phyloP scores from a whole-genome alignment of 2,888 invertebrate species.

The Bimastos eiseni region DNA sequence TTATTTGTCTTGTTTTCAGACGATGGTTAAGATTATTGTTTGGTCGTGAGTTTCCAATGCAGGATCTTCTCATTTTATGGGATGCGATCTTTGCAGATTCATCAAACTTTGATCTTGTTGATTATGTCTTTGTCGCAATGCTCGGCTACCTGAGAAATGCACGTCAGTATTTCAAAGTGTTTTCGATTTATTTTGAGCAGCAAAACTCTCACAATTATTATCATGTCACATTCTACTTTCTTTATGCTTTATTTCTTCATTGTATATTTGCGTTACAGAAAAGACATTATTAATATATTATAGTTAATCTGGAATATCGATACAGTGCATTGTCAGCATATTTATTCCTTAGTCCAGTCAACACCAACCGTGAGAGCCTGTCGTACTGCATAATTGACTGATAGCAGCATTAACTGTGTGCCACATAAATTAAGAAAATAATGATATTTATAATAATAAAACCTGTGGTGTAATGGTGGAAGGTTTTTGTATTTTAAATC shows the following conservation, averaged over 20 bases:
- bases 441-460: no score
- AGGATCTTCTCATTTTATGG: conserved; percentile 78
- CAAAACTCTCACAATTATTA: neutral
- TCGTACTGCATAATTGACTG: neutral
- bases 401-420: neutral
- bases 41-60: conserved; percentile 79
- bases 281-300: neutral
- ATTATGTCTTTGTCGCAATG: conserved; percentile 78
- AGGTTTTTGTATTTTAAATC: neutral
- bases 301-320: neutral
- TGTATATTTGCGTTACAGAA: neutral
- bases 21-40: conserved; percentile 83
- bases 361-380: neutral
- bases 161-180: conserved; percentile 66
- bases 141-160: conserved; percentile 73
- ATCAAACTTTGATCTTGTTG: conserved; percentile 65
- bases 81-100: conserved; percentile 79
- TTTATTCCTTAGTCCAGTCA: neutral
- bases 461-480: neutral
- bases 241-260: neutral
- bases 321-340: neutral
- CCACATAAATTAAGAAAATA: neutral
- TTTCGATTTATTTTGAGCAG: neutral
- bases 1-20: conserved; percentile 63
- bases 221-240: neutral